Conservation (phyloP, 2,113 vertebrate genomes). For the Hippoglossus stenolepis region DNA sequence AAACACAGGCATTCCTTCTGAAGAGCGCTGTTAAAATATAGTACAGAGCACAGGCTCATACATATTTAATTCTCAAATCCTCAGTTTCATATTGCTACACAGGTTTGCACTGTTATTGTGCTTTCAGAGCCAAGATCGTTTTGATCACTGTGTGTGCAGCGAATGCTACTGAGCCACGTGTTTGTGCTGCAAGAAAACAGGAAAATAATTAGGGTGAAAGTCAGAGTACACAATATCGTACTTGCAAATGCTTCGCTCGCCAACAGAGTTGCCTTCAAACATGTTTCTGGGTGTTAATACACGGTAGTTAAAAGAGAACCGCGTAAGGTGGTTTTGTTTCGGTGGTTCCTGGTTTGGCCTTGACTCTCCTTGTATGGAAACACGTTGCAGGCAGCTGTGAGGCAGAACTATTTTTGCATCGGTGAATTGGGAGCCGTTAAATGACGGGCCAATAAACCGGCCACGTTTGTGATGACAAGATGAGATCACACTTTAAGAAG, state of each 20-base stretch:
- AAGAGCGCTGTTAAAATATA: constrained; percentile 54
- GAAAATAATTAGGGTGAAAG: constrained; percentile 26
- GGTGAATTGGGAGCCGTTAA: constrained; percentile 35
- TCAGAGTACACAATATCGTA: not conserved
- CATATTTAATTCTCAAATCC: constrained; percentile 70
- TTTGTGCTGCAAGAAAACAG: not conserved
- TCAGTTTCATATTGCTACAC: constrained; percentile 30
- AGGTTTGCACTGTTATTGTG: constrained; percentile 30
- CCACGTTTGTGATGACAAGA: constrained; percentile 32
- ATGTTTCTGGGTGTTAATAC: constrained; percentile 2
- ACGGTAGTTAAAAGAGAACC: not conserved
- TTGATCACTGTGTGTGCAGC: constrained; percentile 37
- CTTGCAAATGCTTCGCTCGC: not conserved
- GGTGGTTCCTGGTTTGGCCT: constrained; percentile 31
- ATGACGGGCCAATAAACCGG: constrained; percentile 44
- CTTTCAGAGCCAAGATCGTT: constrained; percentile 37
- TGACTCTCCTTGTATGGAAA: constrained; percentile 34
- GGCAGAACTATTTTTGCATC: constrained; percentile 53
- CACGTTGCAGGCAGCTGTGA: constrained; percentile 31
- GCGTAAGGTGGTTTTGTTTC: constrained; percentile 7
- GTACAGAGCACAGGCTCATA: constrained; percentile 55
- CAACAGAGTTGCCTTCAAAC: constrained; percentile 6
- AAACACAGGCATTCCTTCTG: constrained; percentile 50
- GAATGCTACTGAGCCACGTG: constrained; percentile 10
- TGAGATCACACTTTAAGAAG: constrained; percentile 30